Evolutionary conservation across 2,888 invertebrate species (phyloP), one percentile per base, ranked within the genome.

Genomic region (Drosophila infuscata): DNA sequence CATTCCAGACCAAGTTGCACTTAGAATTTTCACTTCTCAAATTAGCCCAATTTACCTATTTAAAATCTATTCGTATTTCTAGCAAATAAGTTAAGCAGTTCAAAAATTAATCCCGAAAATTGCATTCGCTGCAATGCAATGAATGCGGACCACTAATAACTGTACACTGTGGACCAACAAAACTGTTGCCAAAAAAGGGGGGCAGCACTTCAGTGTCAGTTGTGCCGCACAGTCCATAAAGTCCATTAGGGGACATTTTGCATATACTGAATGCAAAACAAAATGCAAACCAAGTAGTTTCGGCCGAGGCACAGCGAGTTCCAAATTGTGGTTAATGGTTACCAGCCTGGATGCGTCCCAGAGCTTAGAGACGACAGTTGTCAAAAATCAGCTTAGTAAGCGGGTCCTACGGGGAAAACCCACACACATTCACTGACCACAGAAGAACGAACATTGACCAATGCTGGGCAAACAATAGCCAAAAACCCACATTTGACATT

Each of bases 161-260:
- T 36, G 36, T 33, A n/a, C 35, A 48, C 52, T 32, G 38, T 48
- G 49, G 62, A 30, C 61, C 62, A 64, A 56, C 59, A 56, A 63
- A 74, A 43, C 38, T 61, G 53, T 56, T 75, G 60, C 52, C 51
- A n/a, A 25, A 76, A 25, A 63, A 57, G 63, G 38, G 38, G 38
- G 30, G n/a, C 62, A 76, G 36, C 57, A 60, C 62, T 59, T 65
- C 62, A 73, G 59, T 58, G 69, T 49, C 51, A 38, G 69, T 35
- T 54, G 33, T 41, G 29, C 38, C 60, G 60, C 41, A 57, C 58
- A 60, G 67, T 52, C 51, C 70, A 67, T 59, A 79, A 85, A 84
- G 77, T 88, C 89, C 90, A 89, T 84, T 84, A 90, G 75, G 89
- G 81, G 70, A 3, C 70, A 83, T 86, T 90, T 88, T 74, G 79